Base-by-base conservation (phyloP, 2,113 vertebrate species). In the Trematocara nigrifrons region DNA sequence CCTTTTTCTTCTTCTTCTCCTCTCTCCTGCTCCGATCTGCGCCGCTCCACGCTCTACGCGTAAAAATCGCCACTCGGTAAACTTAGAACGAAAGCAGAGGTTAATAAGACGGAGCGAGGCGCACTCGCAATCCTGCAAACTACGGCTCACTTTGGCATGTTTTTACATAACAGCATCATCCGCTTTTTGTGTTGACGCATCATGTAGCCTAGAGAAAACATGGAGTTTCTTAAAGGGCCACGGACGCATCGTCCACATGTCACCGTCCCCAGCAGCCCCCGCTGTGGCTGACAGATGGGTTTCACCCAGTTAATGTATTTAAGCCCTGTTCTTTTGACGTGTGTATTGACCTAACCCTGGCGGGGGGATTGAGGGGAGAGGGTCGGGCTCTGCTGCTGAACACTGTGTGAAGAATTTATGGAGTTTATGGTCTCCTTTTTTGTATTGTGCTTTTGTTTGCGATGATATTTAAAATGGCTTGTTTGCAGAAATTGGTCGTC, bases 191-290 rank as follows among this genome's bases (percentile, higher is more conserved):
- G 95, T 96, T 96, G 96, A 96, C 96, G 96, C 96, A 96, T 96
- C 95, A 95, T 92, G 95, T 89, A 95, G 94, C 94, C 71, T 49
- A 76, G 71, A 76, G 94, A 95, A 95, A 96, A 96, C 95, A 96
- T 97, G 96, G 96, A 96, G 96, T 95, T 96, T 96, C 96, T 97
- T 97, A 97, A 96, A 97, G 96, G 96, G 96, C 93, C 96, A 96
- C 86, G 87, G 87, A 89, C 94, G 83, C 79, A 66, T 69, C 87
- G 89, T 77, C 80, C 90, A 83, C 85, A 95, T 92, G 94, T 89
- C 93, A 77, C 89, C 80, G 86, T 90, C 79, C 33, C 76, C 79
- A 53, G 87, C 89, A 74, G 56, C 82, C 91, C 89, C 86, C 47
- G 69, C 89, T 74, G 89, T 7, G 89, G 76, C 85, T 84, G 89